Evolutionary conservation across 2,888 invertebrate species (phyloP).

Genomic region (Tromatobia lineatoria): DNA sequence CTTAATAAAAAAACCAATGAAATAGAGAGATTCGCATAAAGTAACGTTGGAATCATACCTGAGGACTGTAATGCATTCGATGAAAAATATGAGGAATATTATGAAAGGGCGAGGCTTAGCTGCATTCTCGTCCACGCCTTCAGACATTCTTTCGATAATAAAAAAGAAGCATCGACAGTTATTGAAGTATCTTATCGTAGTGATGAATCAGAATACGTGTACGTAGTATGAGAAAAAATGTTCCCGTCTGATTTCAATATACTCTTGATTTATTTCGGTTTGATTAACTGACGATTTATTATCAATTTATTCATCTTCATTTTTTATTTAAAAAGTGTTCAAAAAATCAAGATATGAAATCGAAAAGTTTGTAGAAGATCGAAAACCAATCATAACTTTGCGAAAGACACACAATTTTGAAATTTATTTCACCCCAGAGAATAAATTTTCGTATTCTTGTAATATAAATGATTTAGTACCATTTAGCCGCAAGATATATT

Average conservation of each 20-base stretch:
- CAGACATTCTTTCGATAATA: conserved; percentile 55
- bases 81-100: conserved; percentile 53
- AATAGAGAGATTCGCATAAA: not conserved
- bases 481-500: no score
- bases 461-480: no score
- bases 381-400: no score
- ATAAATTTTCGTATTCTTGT: no score
- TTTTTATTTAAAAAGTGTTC: no score
- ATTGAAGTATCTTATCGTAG: not conserved
- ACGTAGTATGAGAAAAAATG: not conserved
- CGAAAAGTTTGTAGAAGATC: no score
- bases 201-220: conserved; percentile 27
- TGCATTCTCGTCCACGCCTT: conserved; percentile 58
- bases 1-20: conserved; percentile 25
- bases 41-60: not conserved
- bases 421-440: no score
- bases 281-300: no score
- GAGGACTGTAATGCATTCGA: conserved; percentile 25
- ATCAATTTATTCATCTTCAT: no score
- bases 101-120: conserved; percentile 46
- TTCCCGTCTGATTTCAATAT: not conserved
- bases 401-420: no score
- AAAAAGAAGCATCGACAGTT: conserved; percentile 21
- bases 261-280: not conserved
- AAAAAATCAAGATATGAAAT: no score